Evolutionary conservation across 2,888 invertebrate genomes (phyloP), one percentile per base, ranked within the genome.

Genomic region (Alentia gelatinosa): DNA sequence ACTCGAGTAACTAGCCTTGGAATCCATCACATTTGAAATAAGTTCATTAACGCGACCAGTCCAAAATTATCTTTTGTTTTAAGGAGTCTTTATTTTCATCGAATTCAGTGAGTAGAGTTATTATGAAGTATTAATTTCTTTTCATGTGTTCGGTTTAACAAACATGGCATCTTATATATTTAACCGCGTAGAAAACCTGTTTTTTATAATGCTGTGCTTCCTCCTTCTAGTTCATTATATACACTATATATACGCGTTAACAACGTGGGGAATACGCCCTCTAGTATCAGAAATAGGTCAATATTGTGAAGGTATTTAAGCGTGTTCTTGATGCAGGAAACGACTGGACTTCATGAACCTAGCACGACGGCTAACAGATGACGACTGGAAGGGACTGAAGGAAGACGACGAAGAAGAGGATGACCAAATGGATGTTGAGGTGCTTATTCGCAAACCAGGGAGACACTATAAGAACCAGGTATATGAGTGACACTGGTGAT

Each of bases 391-490:
- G 94, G 91, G 42, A 30, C 88, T 91, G 39, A 68, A 86, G 39
- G 91, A 92, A 23, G 63, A 79, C 47, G 74, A 35, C 30, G 89
- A 74, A 23, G 74, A 86, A 26, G 89, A 92, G 39, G 68, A 35
- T n/a, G 90, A 84, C 39, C 79, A 79, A 30, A 84, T 89, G 35
- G 91, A 91, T 68, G 79, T 37, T 33, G 90, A 90, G 91, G 90
- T 91, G 50, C 90, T 93, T 39, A 91, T 90, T 23, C 91, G 90
- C 9, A 94, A 93, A 91, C 95, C 95, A 47, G 95, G 95, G 9
- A 93, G 94, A 89, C 93, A 94, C 88, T 95, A 95, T 91, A 94
- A 94, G 92, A 94, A 95, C 93, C 95, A 95, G 95, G 95, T 95
- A 91, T 79, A 33, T 84, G n/a, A 40, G n/a, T 86, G 30, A 35